phyloP scores from a whole-genome alignment of 2,113 vertebrate species.

The Geococcyx californianus region DNA sequence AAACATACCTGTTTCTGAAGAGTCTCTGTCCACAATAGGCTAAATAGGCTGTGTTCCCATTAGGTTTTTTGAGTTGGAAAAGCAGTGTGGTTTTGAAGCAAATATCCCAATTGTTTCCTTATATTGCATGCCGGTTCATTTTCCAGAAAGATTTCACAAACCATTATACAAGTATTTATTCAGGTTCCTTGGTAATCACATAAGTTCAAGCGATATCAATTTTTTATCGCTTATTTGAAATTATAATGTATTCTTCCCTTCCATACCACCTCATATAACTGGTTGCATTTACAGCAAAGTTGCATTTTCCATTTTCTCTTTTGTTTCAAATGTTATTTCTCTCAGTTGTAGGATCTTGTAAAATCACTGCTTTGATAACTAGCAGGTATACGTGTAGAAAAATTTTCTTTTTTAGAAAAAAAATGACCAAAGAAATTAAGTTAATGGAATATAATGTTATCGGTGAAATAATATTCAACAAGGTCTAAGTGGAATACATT shows the following conservation, averaged over 20 bases:
- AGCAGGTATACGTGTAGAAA: neutral
- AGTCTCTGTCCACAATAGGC: neutral
- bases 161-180: neutral
- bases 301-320: neutral
- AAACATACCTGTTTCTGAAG: neutral
- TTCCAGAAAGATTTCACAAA: neutral
- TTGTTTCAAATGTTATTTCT: neutral
- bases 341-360: neutral
- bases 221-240: neutral
- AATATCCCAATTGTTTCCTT: neutral
- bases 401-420: neutral
- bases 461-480: neutral
- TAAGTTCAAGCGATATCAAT: neutral
- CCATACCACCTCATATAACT: neutral
- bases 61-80: neutral
- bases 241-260: neutral
- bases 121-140: neutral
- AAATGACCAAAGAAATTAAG: neutral
- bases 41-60: neutral
- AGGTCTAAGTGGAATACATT: neutral
- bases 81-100: neutral
- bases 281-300: neutral
- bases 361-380: neutral
- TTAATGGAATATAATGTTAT: neutral
- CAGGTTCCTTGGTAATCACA: neutral